Evolutionary conservation across 2,797 vertebrate genomes (phyloP).

Genomic region (Clarias fuscus): DNA sequence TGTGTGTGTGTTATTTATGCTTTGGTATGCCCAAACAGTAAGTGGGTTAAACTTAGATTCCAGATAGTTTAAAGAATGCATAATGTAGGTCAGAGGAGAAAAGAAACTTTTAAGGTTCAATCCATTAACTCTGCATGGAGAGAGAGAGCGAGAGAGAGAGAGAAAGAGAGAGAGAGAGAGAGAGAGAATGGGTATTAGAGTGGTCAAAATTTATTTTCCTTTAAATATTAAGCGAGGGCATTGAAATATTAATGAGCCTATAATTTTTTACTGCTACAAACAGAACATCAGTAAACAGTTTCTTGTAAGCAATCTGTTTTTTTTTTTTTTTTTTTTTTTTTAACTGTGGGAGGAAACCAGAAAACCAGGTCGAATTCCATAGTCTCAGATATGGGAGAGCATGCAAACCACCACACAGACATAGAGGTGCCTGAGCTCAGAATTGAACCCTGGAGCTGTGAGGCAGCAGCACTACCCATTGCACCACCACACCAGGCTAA

Average conservation of each 20-base stretch:
- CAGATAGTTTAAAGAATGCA: conserved; percentile 44
- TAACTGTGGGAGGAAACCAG: background rate
- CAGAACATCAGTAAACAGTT: background rate
- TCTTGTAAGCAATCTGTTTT: background rate
- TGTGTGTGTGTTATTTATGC: background rate
- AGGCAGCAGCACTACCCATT: background rate
- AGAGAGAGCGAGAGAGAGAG: conserved; percentile 19
- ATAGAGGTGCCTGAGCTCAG: background rate
- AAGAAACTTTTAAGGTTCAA: conserved; percentile 25
- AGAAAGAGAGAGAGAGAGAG: background rate
- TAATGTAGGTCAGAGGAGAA: conserved; percentile 40
- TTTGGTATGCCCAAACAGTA: background rate
- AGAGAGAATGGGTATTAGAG: conserved; percentile 29
- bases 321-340: background rate
- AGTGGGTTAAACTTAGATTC: conserved; percentile 26
- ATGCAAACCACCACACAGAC: background rate
- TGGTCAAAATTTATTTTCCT: background rate
- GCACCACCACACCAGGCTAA: background rate
- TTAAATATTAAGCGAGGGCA: background rate
- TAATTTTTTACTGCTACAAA: background rate
- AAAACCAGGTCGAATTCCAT: background rate
- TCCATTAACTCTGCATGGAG: conserved; percentile 55
- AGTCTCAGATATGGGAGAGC: background rate
- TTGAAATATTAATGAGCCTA: conserved; percentile 7
- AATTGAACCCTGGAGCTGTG: background rate